Evolutionary conservation across 2,113 vertebrate genomes (phyloP).

Genomic region (Eidolon helvum): DNA sequence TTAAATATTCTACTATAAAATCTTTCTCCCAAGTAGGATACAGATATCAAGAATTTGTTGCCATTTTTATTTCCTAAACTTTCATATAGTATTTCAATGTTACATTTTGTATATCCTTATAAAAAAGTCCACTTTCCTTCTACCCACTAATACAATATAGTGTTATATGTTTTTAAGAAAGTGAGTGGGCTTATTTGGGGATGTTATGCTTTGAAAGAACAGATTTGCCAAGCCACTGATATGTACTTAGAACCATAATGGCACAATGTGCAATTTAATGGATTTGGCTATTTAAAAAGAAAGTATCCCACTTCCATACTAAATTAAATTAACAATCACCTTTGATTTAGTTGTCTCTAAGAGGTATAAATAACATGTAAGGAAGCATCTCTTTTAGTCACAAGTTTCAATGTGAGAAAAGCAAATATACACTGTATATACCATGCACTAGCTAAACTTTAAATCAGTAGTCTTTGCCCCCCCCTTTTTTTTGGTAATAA

Average conservation of each 20-base stretch:
- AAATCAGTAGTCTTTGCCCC: not conserved
- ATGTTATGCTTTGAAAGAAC: constrained; percentile 23
- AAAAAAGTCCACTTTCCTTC: not conserved
- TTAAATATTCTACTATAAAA: constrained; percentile 19
- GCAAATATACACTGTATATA: not conserved
- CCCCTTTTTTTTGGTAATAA: not conserved
- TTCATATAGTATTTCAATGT: constrained; percentile 27
- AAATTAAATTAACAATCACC: constrained; percentile 59
- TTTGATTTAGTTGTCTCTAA: constrained; percentile 38
- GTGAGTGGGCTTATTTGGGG: not conserved
- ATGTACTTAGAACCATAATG: constrained; percentile 11
- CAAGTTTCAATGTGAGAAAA: constrained; percentile 30
- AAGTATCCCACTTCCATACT: constrained; percentile 23
- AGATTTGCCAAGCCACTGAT: not conserved
- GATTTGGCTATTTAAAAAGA: constrained; percentile 38
- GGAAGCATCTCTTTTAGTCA: constrained; percentile 19
- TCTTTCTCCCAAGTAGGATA: constrained; percentile 33
- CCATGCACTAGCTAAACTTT: not conserved
- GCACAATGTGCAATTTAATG: not conserved
- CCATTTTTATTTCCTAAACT: not conserved
- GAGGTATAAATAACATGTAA: not conserved
- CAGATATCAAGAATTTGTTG: not conserved
- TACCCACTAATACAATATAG: not conserved
- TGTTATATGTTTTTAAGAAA: constrained; percentile 32
- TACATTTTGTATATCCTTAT: not conserved